Base-by-base conservation (phyloP, 2,113 vertebrate species). In the Mastomys coucha region DNA sequence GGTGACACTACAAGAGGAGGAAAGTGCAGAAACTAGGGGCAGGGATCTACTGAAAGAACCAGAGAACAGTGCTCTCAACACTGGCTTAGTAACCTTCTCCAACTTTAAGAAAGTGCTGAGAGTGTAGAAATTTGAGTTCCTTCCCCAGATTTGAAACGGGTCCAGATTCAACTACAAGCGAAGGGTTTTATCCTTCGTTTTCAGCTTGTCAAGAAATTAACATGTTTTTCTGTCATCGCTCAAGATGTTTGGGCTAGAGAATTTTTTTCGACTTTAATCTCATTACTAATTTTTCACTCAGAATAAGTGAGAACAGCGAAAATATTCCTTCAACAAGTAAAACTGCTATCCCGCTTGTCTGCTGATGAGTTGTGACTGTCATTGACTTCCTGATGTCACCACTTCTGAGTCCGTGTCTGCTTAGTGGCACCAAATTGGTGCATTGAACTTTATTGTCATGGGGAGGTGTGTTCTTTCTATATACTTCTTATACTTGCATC, bases 191-290 rank as follows among this genome's bases (percentile, higher is more conserved):
- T 60, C 2, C 9, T 93, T 70, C 20, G 28, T 81, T 97, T 73
- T 87, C 85, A 94, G 1, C 86, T 94, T 96, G 51, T 94, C 97
- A 96, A 96, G 42, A 95, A 96, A 96, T 95, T 96, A 95, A 63
- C 73, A 95, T 95, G 42, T 92, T 98, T 96, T 89, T 42, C n/a
- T 93, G 84, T 85, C 91, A 88, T 97, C 77, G 96, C 72, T 87
- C 60, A 92, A 39, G 36, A 94, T 45, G 90, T 22, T 22, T 86
- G 65, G 58, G 63, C 73, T 72, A 90, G n/a, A 85, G 11, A n/a
- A 3, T 45, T 96, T 89, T 78, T 93, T 56, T 65, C 78, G 93
- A 67, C 69, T 94, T 95, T 95, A 97, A 94, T 95, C 45, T 33
- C 67, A 67, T 72, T 94, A 95, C 89, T 94, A 91, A 92, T 95